Percentiles rank a stretch among this genome's conserved stretches.
These are phyloP conservation scores for Berghia stephanieae DNA, from an alignment of 1,140 invertebrate species.

Conservation along the genomic window DNA sequence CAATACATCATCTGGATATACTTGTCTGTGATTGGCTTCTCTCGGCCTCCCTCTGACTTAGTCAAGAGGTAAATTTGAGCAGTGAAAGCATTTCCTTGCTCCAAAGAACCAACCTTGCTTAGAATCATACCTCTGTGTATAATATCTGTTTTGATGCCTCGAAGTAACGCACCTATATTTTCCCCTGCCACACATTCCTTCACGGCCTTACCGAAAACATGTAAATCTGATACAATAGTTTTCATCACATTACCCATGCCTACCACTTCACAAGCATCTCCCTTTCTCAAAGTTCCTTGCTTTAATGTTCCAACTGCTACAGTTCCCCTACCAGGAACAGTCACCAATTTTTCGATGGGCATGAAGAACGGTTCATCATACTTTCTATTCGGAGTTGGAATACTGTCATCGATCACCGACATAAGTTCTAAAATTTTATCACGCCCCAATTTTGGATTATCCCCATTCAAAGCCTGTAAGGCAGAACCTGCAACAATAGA, in stretches of 20 bases:
- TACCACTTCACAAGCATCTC: constrained; percentile 88
- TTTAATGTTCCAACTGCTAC: constrained; percentile 93
- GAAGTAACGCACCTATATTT: constrained; percentile 91
- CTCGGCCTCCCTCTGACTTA: constrained; percentile 82
- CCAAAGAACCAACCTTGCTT: constrained; percentile 67
- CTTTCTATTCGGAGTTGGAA: constrained; percentile 89
- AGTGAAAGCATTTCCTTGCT: constrained; percentile 51
- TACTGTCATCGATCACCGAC: constrained; percentile 83
- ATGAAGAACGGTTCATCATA: constrained; percentile 93
- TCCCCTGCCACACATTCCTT: constrained; percentile 95
- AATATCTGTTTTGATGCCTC: constrained; percentile 90
- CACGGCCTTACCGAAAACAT: constrained; percentile 97
- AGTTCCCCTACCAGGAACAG: constrained; percentile 94
- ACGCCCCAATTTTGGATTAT: constrained; percentile 84
- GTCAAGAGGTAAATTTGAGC: constrained; percentile 82
- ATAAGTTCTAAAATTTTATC: constrained; percentile 85
- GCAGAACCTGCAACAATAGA: constrained; percentile 90
- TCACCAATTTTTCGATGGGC: constrained; percentile 91
- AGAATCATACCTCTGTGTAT: constrained; percentile 92
- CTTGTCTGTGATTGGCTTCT: constrained; percentile 81
- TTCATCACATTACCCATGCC: constrained; percentile 89
- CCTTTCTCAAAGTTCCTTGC: constrained; percentile 85
- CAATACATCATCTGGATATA: constrained; percentile 88
- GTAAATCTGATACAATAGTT: constrained; percentile 82
- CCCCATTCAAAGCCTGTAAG: constrained; percentile 82